A percentile compares a stretch with the other conserved stretches of the same genome.
Conservation (phyloP, 2,888 invertebrate species). For the Deilephila elpenor region DNA sequence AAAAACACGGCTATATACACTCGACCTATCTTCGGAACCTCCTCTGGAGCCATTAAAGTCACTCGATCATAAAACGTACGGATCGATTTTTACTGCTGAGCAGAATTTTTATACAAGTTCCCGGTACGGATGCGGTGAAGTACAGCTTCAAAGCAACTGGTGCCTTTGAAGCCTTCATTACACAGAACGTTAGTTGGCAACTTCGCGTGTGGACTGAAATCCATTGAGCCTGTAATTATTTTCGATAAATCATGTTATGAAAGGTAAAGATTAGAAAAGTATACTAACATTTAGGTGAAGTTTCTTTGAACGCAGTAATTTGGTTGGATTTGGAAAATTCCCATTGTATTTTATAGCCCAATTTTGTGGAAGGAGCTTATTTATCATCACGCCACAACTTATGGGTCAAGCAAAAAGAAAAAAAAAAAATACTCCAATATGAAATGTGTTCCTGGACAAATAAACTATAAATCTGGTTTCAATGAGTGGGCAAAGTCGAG, state of each 20-base stretch:
- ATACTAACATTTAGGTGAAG: too few species aligned
- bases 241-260: not conserved
- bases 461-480: too few species aligned
- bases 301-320: too few species aligned
- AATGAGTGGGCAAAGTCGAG: too few species aligned
- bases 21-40: not conserved
- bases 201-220: not conserved
- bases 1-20: not conserved
- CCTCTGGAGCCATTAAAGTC: not conserved
- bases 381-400: too few species aligned
- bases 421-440: too few species aligned
- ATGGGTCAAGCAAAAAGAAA: too few species aligned
- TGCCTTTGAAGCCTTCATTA: conserved; percentile 18
- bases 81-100: conserved; percentile 10
- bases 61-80: not conserved
- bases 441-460: too few species aligned
- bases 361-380: too few species aligned
- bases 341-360: too few species aligned
- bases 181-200: not conserved
- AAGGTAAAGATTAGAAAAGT: not conserved
- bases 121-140: not conserved
- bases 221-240: not conserved
- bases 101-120: not conserved
- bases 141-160: not conserved
- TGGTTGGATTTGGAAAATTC: too few species aligned